Base-by-base conservation (phyloP, 1,140 invertebrate species). In the Steinernema feltiae region DNA sequence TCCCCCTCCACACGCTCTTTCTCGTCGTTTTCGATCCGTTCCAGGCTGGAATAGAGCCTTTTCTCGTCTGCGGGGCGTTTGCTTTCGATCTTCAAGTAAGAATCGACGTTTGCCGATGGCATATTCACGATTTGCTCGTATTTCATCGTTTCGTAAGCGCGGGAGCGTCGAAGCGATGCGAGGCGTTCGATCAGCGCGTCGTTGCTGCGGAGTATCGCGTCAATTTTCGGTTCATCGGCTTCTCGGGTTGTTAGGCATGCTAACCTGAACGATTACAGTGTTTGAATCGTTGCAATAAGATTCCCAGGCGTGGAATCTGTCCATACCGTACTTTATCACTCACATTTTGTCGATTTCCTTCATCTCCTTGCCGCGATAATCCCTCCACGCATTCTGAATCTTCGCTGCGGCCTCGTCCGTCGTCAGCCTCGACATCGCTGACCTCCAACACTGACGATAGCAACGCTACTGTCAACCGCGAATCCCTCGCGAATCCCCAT, bases 101-200 rank as follows among this genome's bases (percentile, higher is more conserved):
- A 17, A 3, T 27, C 24, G 7, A 63, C 53, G 24, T 63, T 63
- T 3, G 12, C 53, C 24, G 53, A 63, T 3, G 53, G 53, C 53
- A 63, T 63, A 27, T 63, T 63, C 15, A 63, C 53, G 53, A 63
- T 63, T 27, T 63, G 53, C 24, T 63, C 53, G 53, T 63, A 63
- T 63, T 63, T 63, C 24, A 27, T 63, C 7, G 24, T 63, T 27
- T 63, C 53, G 24, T 63, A 63, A 27, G 53, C 53, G 2, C 53
- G 53, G 24, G 53, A 63, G 24, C 53, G 53, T 3, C 53, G 53
- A 12, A 63, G 53, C 7, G 53, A 63, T 17, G 7, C 53, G 3
- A 63, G 53, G 12, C 24, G 12, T 3, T 12, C 53, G 53, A 63
- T 63, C 3, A 63, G 53, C 7, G 24, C 53, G 24, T 63, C 53